These are phyloP conservation scores for Calycopis cecrops DNA, from an alignment of 1,140 invertebrate species.

Conservation along the genomic window DNA sequence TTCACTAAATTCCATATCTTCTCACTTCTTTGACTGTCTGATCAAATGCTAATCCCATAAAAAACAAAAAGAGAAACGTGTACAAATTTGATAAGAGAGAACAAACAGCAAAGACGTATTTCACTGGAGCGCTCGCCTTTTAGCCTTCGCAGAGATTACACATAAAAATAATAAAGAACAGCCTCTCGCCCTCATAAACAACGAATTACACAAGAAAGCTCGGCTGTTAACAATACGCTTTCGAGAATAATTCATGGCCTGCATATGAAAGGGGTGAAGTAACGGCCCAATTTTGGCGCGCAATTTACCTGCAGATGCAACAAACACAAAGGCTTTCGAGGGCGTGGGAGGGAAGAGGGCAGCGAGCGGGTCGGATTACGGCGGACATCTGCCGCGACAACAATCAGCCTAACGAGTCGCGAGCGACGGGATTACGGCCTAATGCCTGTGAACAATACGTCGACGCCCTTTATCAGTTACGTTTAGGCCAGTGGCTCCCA, in stretches of 20 bases:
- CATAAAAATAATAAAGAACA: constrained; percentile 21
- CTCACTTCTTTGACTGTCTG: too few relatives aligned
- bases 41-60: too few relatives aligned
- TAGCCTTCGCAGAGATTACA: constrained; percentile 20
- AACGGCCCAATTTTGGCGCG: constrained; percentile 65
- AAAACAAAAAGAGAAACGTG: too few relatives aligned
- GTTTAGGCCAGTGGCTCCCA: constrained; percentile 27
- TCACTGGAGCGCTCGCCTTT: neutral
- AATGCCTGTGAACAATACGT: constrained; percentile 66
- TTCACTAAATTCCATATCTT: too few relatives aligned
- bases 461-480: constrained; percentile 63
- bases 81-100: neutral
- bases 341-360: constrained; percentile 30
- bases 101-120: neutral
- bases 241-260: constrained; percentile 65
- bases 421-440: constrained; percentile 68
- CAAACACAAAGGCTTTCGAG: constrained; percentile 68
- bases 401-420: constrained; percentile 69
- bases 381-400: constrained; percentile 61
- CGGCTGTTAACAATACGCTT: constrained; percentile 62
- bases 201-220: constrained; percentile 50
- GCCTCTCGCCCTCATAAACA: constrained; percentile 39
- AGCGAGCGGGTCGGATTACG: constrained; percentile 61
- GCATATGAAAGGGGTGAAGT: constrained; percentile 55
- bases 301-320: constrained; percentile 74